Percentiles rank a stretch among this genome's conserved stretches.
Conservation (phyloP, 2,797 vertebrate genomes). For the Enteromius trimaculatus region DNA sequence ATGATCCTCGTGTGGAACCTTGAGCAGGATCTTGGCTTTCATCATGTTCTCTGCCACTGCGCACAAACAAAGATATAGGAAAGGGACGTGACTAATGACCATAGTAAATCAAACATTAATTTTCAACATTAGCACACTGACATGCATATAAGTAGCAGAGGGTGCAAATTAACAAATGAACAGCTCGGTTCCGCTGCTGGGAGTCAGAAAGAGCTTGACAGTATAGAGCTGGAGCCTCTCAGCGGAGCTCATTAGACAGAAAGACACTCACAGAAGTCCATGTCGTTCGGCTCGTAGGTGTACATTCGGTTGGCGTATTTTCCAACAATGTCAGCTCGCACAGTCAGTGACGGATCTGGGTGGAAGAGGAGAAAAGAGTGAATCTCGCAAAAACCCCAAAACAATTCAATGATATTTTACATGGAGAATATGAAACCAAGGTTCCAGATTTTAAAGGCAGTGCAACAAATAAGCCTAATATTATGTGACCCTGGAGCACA, state of each 20-base stretch:
- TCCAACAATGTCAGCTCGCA: constrained; percentile 68
- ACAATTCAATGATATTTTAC: not conserved
- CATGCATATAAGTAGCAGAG: not conserved
- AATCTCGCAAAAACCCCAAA: not conserved
- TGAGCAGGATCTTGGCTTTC: constrained; percentile 63
- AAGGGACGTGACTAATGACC: constrained; percentile 2
- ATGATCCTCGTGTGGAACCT: constrained; percentile 22
- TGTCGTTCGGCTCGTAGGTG: constrained; percentile 65
- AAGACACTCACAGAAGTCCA: constrained; percentile 67
- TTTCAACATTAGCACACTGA: not conserved
- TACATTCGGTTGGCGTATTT: constrained; percentile 59
- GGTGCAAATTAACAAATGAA: constrained; percentile 5
- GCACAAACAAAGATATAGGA: constrained; percentile 17
- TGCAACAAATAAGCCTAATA: not conserved
- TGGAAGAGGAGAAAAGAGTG: not conserved
- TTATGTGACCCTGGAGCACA: too few species aligned
- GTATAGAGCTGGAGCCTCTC: not conserved
- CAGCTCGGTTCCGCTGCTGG: not conserved
- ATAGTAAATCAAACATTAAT: not conserved
- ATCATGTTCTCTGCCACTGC: constrained; percentile 72
- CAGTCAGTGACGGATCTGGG: constrained; percentile 70
- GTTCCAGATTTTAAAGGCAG: not conserved
- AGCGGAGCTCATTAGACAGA: constrained; percentile 38
- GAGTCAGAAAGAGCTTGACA: constrained; percentile 3
- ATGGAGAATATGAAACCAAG: not conserved